phyloP scores from a whole-genome alignment of 92 coral and sea anemone genomes.

The Zoanthus solanderi region DNA sequence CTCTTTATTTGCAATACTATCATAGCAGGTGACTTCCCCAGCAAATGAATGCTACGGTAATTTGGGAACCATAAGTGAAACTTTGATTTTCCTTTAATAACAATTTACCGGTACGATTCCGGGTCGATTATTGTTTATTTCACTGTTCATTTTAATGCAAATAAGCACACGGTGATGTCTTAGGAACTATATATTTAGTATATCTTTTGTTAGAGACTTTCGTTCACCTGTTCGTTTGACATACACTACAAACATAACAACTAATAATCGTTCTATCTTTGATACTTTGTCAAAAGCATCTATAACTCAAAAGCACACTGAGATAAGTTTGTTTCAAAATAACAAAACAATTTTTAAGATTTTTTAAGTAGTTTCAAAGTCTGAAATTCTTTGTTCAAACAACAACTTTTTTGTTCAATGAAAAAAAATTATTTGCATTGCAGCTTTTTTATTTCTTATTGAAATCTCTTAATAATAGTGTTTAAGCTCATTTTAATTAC shows the following conservation, averaged over 20 bases:
- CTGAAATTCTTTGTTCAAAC: background rate
- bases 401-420: background rate
- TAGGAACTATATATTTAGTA: constrained; percentile 22
- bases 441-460: background rate
- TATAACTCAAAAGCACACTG: background rate
- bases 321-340: background rate
- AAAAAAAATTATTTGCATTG: background rate
- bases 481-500: constrained; percentile 33
- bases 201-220: constrained; percentile 17
- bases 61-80: constrained; percentile 19
- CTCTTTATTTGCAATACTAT: background rate
- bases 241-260: constrained; percentile 8
- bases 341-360: background rate
- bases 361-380: background rate
- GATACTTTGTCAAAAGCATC: constrained; percentile 1
- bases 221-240: constrained; percentile 19
- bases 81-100: constrained; percentile 20
- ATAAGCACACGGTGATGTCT: constrained; percentile 30
- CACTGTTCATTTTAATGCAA: constrained; percentile 41
- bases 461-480: constrained; percentile 10
- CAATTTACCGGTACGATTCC: constrained; percentile 23
- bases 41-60: constrained; percentile 12
- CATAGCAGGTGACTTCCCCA: background rate
- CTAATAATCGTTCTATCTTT: constrained; percentile 5
- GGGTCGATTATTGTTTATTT: constrained; percentile 45